A percentile compares a stretch with the other conserved stretches of the same genome.
phyloP scores from a whole-genome alignment of 2,888 invertebrate species.

The Agrochola lychnidis region DNA sequence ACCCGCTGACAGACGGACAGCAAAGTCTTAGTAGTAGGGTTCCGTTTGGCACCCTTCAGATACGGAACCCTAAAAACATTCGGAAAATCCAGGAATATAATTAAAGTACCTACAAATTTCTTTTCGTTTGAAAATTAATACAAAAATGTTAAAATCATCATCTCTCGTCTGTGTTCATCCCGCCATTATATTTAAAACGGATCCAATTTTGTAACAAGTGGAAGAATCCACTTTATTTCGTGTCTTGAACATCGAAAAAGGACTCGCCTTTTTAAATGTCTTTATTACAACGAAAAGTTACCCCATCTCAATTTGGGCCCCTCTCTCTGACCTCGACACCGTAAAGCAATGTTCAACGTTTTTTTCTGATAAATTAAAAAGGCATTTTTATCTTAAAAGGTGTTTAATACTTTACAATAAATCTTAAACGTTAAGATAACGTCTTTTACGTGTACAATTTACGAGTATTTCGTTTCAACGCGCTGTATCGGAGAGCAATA shows the following conservation, averaged over 20 bases:
- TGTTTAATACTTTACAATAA: slow-evolving; percentile 35
- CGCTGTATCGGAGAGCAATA: slow-evolving; percentile 27
- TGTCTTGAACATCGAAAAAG: slow-evolving; percentile 42
- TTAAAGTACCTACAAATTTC: background rate
- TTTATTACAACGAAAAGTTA: slow-evolving; percentile 19
- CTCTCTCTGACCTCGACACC: slow-evolving; percentile 13
- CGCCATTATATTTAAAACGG: slow-evolving; percentile 16
- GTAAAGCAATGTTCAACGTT: slow-evolving; percentile 16
- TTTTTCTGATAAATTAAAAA: slow-evolving; percentile 33
- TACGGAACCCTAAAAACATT: too few species aligned
- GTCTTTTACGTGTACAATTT: slow-evolving; percentile 45
- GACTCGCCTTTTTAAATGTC: slow-evolving; percentile 26
- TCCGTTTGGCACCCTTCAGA: too few species aligned
- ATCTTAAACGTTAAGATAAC: slow-evolving; percentile 48
- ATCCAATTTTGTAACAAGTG: slow-evolving; percentile 39
- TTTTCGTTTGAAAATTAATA: background rate
- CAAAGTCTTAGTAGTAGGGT: too few species aligned
- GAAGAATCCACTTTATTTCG: slow-evolving; percentile 26
- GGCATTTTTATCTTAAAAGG: slow-evolving; percentile 24
- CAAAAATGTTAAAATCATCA: background rate
- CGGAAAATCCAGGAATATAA: background rate
- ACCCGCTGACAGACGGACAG: too few species aligned
- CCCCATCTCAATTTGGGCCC: slow-evolving; percentile 34
- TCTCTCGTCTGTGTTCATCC: background rate
- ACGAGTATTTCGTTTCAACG: slow-evolving; percentile 37